Base-by-base conservation (phyloP, 2,113 vertebrate genomes). In the Narcine bancroftii region DNA sequence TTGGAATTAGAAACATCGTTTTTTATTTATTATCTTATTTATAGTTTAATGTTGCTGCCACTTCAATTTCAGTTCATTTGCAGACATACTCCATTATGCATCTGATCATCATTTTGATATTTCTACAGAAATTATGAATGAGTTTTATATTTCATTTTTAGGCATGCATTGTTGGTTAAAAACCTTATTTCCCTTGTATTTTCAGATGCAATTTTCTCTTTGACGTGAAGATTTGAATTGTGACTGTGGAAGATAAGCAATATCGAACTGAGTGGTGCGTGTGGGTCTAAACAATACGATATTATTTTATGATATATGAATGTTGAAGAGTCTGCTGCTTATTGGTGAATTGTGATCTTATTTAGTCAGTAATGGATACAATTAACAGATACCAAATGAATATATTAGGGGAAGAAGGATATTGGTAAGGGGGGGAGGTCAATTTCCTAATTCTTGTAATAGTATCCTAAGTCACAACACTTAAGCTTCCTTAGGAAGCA, bases 181-280 rank as follows among this genome's bases (percentile, higher is more conserved):
- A 85, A 60, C 5, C 50, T 85, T 60, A 60, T 33, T 85, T 85
- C n/a, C 33, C 29, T 85, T 85, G 81, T 60, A 85, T 85, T 39
- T 85, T 85, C n/a, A 85, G 81, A 60, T 85, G 6, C 33, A 29
- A 7, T 29, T 79, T 79, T 79, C 76, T 83, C 79, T 83, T 53
- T 56, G 50, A 53, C 56, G 81, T 15, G 81, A 36, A 85, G 53
- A 36, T 36, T 36, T 85, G 53, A 85, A 85, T 29, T 29, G 36
- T 33, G 15, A 56, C 33, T 19, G 6, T 36, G n/a, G 81, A 85
- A 85, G 36, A 10, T 36, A 53, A 85, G 33, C 33, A 85, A 56
- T 56, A 19, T 36, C 60, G 33, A 56, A 33, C 3, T 56, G 50
- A 85, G 33, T 33, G 50, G 33, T n/a, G 50, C 17, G n/a, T 39